Evolutionary conservation across 2,888 invertebrate species (phyloP).

Genomic region (Ennomos fuscantarius): DNA sequence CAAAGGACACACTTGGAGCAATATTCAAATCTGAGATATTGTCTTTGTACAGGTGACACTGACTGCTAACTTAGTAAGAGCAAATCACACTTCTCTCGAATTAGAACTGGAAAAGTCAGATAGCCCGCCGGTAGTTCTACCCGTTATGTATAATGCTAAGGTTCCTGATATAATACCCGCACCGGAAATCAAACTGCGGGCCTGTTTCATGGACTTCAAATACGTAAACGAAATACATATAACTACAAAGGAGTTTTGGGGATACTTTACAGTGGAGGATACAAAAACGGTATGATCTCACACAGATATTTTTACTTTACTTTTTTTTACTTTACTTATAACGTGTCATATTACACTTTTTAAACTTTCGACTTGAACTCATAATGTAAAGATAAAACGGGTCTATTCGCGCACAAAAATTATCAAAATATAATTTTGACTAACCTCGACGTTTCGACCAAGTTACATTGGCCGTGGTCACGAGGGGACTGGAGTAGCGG

Average conservation of each 20-base stretch:
- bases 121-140: slow-evolving; percentile 80
- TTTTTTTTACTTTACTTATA: too few species aligned
- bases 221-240: slow-evolving; percentile 80
- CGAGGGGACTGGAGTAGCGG: too few species aligned
- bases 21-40: slow-evolving; percentile 5
- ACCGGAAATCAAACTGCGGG: slow-evolving; percentile 79
- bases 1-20: too few species aligned
- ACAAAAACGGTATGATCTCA: slow-evolving; percentile 21
- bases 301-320: too few species aligned
- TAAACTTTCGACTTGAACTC: too few species aligned
- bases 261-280: slow-evolving; percentile 53
- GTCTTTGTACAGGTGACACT: slow-evolving; percentile 74
- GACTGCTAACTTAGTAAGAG: slow-evolving; percentile 80
- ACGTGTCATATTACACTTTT: too few species aligned
- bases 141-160: slow-evolving; percentile 79
- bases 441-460: too few species aligned
- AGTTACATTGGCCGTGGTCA: too few species aligned
- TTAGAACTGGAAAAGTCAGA: slow-evolving; percentile 85
- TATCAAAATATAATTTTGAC: too few species aligned
- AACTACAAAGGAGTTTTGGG: slow-evolving; percentile 76
- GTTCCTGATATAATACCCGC: slow-evolving; percentile 80
- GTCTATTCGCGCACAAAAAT: too few species aligned
- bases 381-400: too few species aligned
- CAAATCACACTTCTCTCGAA: slow-evolving; percentile 73
- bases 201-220: slow-evolving; percentile 85